Base-by-base conservation (phyloP, 2,113 vertebrate genomes). In the Erpornis zantholeuca region DNA sequence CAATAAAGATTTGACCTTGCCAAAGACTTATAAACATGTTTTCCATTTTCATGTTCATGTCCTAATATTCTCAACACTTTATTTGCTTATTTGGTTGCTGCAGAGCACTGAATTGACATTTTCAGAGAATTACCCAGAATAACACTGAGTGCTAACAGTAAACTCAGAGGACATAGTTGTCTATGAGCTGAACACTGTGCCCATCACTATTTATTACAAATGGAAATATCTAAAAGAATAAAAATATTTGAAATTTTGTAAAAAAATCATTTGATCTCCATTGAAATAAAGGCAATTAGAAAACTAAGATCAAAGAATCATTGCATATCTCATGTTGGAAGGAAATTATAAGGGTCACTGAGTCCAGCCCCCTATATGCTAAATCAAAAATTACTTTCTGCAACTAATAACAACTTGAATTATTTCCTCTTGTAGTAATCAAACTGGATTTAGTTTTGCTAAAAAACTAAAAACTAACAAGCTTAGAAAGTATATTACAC, bases 281-380 rank as follows among this genome's bases (percentile, higher is more conserved):
- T 42, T 89, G 33, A 72, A 84, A 81, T 63, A 2, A 86, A 42
- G 14, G 4, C 3, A 49, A 54, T n/a, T n/a, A 15, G 23, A 89
- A 87, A 84, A 63, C 27, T 42, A 71, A 16, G 22, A 27, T 40
- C 4, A 35, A 5, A 53, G 15, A 47, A 69, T 61, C 11, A 29
- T 6, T 66, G 24, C 66, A 12, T 38, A n/a, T 12, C 10, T 76
- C 8, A 49, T 25, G 6, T 8, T 76, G 10, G 24, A 63, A 50
- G 21, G 2, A 11, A 65, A 2, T 6, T 8, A 17, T 35, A 73
- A 27, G 9, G 10, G 9, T 73, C 7, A n/a, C 6, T 0, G 6
- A 66, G 19, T 53, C 38, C n/a, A 61, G 5, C 3, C 78, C 23
- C 20, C 38, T 49, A 75, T 15, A 63, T 54, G 57, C 25, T 54